A percentile compares a stretch with the other conserved stretches of the same genome.
phyloP scores from a whole-genome alignment of 1,140 invertebrate genomes.

The Chlorops oryzae region DNA sequence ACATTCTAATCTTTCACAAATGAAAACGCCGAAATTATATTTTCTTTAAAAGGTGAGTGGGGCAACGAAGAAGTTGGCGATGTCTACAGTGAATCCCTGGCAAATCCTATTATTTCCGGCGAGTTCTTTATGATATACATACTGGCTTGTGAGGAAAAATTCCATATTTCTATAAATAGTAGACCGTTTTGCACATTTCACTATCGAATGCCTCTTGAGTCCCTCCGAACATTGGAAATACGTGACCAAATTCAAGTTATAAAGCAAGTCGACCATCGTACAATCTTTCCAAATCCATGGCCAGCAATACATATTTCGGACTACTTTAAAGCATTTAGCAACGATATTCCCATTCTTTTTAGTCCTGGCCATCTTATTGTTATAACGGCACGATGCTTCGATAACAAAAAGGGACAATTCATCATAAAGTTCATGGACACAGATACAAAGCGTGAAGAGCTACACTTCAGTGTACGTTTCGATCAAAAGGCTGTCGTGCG shows the following conservation, averaged over 20 bases:
- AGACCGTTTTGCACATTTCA: slow-evolving; percentile 37
- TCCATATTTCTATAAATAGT: slow-evolving; percentile 45
- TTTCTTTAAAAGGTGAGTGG: slow-evolving; percentile 62
- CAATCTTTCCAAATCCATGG: slow-evolving; percentile 42
- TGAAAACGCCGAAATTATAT: too few species aligned
- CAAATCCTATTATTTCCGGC: slow-evolving; percentile 43
- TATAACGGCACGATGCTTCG: slow-evolving; percentile 40
- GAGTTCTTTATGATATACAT: slow-evolving; percentile 46
- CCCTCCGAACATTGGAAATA: slow-evolving; percentile 32
- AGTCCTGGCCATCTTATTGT: slow-evolving; percentile 43
- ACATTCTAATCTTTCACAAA: too few species aligned
- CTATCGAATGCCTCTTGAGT: slow-evolving; percentile 34
- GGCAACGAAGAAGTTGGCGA: slow-evolving; percentile 58
- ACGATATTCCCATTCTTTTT: slow-evolving; percentile 40
- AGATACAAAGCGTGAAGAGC: slow-evolving; percentile 38
- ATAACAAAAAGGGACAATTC: slow-evolving; percentile 42
- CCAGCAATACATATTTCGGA: slow-evolving; percentile 42
- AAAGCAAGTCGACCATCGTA: slow-evolving; percentile 45
- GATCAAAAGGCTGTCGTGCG: slow-evolving; percentile 37
- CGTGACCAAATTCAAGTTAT: slow-evolving; percentile 43
- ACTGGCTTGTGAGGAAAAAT: slow-evolving; percentile 35
- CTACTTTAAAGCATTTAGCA: slow-evolving; percentile 40
- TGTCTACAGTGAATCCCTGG: slow-evolving; percentile 26
- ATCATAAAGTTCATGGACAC: slow-evolving; percentile 44
- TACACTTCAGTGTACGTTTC: slow-evolving; percentile 44